Evolutionary conservation across 2,888 invertebrate genomes (phyloP), one percentile per base, ranked within the genome.

Genomic region (Tortricodes alternella): DNA sequence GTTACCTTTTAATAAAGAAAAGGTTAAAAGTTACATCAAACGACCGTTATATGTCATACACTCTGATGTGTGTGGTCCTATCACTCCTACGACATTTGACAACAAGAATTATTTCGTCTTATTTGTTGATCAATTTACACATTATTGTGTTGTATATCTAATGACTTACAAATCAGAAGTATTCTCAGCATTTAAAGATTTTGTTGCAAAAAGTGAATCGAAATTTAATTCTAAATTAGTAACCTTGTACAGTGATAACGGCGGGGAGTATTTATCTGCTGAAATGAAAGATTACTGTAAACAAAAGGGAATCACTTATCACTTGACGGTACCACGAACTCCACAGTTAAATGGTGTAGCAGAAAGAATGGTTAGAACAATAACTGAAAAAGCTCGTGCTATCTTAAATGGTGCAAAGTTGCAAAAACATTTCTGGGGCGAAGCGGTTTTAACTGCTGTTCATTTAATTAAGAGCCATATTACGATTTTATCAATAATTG

Each of bases 71-170:
- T 75, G 71, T 60, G 74, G 73, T 0, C 73, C 74, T 19, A 71
- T 78, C 21, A 70, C 70, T 52, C 73, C 72, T 51, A 8, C 65
- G 0, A 74, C 75, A 0, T 59, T 72, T 55, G 66, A 79, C 53
- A 60, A 62, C 11, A 71, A 73, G 58, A 73, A 68, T 27, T 75
- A 79, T 60, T 70, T 74, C 61, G 62, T 77, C 3, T 38, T 70
- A 4, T 71, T 77, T 64, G 52, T 77, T 46, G 78, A 79, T 65
- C 64, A 79, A 32, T 78, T 51, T 62, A 78, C 72, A 13, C 72
- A 78, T 58, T 77, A 68, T 52, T 62, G 66, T 58, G 68, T 71
- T 44, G 67, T 64, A 35, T 76, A 75, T 62, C 55, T 74, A 37
- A 44, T 74, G n/a, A 63, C 62, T n/a, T 61, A 67, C 46, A 73